Conservation (phyloP, 1,140 invertebrate species). For the Macrosteles quadrilineatus region DNA sequence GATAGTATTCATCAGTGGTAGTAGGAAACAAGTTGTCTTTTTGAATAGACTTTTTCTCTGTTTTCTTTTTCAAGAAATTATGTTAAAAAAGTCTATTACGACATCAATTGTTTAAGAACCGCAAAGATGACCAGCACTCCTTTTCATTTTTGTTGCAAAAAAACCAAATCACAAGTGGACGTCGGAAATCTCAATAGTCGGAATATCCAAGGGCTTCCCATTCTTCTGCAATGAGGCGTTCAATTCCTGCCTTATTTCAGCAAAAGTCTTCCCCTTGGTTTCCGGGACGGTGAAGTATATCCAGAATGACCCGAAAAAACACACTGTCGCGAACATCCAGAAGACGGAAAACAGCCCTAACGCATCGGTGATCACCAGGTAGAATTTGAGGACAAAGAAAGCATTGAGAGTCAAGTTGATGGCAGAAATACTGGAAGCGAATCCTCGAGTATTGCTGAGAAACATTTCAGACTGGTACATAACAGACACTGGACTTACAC, state of each 20-base stretch:
- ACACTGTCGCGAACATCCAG: slow-evolving; percentile 28
- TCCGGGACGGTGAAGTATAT: slow-evolving; percentile 51
- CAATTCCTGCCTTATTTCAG: slow-evolving; percentile 45
- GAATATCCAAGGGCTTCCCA: background rate
- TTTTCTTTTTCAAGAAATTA: no score
- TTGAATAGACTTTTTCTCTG: no score
- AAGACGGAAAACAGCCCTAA: slow-evolving; percentile 25
- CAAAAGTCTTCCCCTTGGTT: slow-evolving; percentile 53
- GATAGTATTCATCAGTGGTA: no score
- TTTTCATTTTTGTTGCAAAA: no score
- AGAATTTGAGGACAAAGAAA: slow-evolving; percentile 38
- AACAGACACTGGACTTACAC: slow-evolving; percentile 26
- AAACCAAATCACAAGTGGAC: background rate
- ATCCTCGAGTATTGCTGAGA: slow-evolving; percentile 37
- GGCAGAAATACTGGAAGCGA: slow-evolving; percentile 34
- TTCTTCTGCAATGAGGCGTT: background rate
- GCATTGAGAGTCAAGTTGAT: slow-evolving; percentile 33
- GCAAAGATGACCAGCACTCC: no score
- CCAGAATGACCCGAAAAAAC: slow-evolving; percentile 40
- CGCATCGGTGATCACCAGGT: slow-evolving; percentile 32
- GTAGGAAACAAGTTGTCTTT: no score
- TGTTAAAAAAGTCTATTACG: no score
- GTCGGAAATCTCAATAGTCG: background rate
- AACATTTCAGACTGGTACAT: slow-evolving; percentile 40
- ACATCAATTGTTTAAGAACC: no score